A percentile compares a stretch with the other conserved stretches of the same genome.
Conservation (phyloP, 2,888 invertebrate species). For the Synergus umbraculus region DNA sequence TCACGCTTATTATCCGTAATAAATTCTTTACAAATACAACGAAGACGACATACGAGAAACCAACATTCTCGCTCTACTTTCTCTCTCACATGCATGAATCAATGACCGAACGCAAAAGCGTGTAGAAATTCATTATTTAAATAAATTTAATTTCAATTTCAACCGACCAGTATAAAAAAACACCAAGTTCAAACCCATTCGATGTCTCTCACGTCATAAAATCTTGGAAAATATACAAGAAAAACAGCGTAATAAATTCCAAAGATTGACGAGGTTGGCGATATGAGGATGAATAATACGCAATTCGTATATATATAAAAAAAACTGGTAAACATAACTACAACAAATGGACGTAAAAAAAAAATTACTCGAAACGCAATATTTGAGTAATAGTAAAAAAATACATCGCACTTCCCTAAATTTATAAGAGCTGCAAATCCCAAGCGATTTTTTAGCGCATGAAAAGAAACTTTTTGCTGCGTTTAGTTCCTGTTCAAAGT, state of each 20-base stretch:
- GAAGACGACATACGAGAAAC: constrained; percentile 24
- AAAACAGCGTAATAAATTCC: not conserved
- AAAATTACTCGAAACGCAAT: constrained; percentile 39
- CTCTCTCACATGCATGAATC: constrained; percentile 41
- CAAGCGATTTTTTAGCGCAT: not conserved
- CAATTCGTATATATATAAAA: not conserved
- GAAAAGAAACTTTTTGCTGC: not conserved
- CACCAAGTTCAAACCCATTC: constrained; percentile 11
- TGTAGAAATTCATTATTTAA: not conserved
- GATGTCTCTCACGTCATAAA: not conserved
- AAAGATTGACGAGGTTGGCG: not conserved
- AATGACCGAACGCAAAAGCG: constrained; percentile 31
- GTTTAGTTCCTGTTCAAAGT: not conserved
- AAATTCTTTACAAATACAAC: constrained; percentile 39
- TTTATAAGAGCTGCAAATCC: not conserved
- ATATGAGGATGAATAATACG: not conserved
- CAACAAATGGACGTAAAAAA: constrained; percentile 3
- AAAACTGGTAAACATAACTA: constrained; percentile 28
- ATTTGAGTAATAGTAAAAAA: constrained; percentile 25
- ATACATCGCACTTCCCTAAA: constrained; percentile 28
- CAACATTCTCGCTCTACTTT: constrained; percentile 30
- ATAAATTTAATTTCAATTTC: not conserved
- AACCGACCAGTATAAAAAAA: not conserved
- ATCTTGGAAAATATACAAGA: constrained; percentile 6
- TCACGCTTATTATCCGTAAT: constrained; percentile 19